Evolutionary conservation across 1,140 invertebrate species (phyloP), one percentile per base, ranked within the genome.

Genomic region (Agrilus planipennis): DNA sequence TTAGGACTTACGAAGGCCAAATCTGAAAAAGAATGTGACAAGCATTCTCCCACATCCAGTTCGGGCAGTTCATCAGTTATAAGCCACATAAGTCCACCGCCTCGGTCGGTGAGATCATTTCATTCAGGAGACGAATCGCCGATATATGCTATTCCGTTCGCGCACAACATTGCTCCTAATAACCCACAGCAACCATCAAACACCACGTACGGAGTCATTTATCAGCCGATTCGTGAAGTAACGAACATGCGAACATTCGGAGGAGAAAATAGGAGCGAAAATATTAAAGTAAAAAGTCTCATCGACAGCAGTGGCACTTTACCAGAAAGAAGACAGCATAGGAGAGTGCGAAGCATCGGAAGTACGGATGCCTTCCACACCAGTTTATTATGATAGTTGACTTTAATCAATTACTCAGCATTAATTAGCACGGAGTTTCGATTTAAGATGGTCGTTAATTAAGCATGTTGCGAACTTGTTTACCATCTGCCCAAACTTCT

Each of bases 331-430:
- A 51, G 41, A 64, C 68, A 73, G 41, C 78, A 80, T 50, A 67
- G 78, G 29, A 64, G 80, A 11, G 77, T 81, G 12, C 79, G 79
- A 48, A 81, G 77, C 44, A 81, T 80, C 45, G 76, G 77, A 25
- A 78, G 81, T 55, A 79, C 80, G 46, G 77, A 81, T 21, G 68
- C 72, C 39, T 65, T 74, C 45, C 55, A 53, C 60, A 65, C 51
- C 59, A 67, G 58, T 50, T 69, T 46, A n/a, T 32, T 42, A 21
- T 42, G 34, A 36, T 36, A n/a, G n/a, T n/a, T n/a, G n/a, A n/a
- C n/a, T n/a, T n/a, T n/a, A n/a, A n/a, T n/a, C n/a, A n/a, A n/a
- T n/a, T n/a, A n/a, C n/a, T n/a, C n/a, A n/a, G n/a, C n/a, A n/a
- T n/a, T n/a, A n/a, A n/a, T n/a, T n/a, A n/a, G n/a, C n/a, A n/a